Percentiles rank a stretch among this genome's conserved stretches.
Conservation (phyloP, 2,113 vertebrate species). For the Lota lota region DNA sequence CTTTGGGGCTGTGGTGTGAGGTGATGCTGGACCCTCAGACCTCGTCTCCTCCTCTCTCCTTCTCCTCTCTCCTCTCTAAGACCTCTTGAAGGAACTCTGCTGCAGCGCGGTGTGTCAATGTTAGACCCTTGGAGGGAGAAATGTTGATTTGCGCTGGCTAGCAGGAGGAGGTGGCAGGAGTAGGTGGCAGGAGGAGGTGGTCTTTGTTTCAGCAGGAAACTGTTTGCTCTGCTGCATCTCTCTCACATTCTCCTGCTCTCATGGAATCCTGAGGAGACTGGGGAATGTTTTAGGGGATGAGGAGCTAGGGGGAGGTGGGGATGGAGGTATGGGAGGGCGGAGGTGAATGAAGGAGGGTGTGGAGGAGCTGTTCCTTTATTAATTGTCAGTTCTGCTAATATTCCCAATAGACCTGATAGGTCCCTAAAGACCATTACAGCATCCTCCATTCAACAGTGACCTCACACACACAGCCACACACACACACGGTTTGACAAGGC, state of each 20-base stretch:
- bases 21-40: conserved; percentile 68
- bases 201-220: no score
- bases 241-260: background rate
- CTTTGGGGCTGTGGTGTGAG: conserved; percentile 67
- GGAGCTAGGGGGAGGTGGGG: background rate
- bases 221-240: conserved; percentile 11
- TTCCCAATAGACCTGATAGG: no score
- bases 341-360: background rate
- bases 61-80: conserved; percentile 70
- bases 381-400: no score
- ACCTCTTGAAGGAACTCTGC: conserved; percentile 68
- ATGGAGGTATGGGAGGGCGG: background rate
- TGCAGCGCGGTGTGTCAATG: conserved; percentile 74
- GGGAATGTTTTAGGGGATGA: background rate
- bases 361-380: background rate
- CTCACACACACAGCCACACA: no score
- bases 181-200: conserved; percentile 26
- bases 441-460: no score
- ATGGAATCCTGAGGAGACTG: background rate
- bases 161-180: conserved; percentile 57
- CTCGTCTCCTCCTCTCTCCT: conserved; percentile 56
- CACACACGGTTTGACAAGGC: no score
- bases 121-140: conserved; percentile 51
- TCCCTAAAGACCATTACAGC: no score
- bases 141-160: conserved; percentile 63